A percentile compares a stretch with the other conserved stretches of the same genome.
Conservation (phyloP, 2,888 invertebrate species). For the Ectemnius lituratus region DNA sequence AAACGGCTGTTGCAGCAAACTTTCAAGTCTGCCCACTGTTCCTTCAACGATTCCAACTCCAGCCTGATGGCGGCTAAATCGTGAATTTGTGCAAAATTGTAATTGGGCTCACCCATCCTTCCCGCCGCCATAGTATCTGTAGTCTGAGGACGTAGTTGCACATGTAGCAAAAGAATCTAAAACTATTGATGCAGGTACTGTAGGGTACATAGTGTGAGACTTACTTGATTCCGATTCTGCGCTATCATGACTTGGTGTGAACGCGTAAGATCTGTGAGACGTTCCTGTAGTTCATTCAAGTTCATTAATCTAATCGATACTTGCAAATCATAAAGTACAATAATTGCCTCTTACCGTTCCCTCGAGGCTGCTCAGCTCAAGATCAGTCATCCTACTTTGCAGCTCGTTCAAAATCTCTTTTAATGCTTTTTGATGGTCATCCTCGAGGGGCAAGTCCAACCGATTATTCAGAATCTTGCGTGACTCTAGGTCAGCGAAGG, state of each 20-base stretch:
- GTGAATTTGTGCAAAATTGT: slow-evolving; percentile 20
- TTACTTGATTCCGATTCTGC: no score
- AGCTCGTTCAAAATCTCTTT: slow-evolving; percentile 54
- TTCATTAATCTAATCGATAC: not conserved
- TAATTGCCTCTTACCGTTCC: slow-evolving; percentile 47
- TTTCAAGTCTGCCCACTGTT: slow-evolving; percentile 64
- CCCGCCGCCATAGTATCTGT: no score
- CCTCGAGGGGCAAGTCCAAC: not conserved
- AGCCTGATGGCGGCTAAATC: slow-evolving; percentile 65
- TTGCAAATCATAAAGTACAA: not conserved
- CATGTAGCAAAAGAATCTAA: no score
- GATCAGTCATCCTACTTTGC: slow-evolving; percentile 59
- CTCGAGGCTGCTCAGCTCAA: slow-evolving; percentile 61
- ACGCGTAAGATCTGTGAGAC: slow-evolving; percentile 57
- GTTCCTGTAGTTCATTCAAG: slow-evolving; percentile 53
- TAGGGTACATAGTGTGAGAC: no score
- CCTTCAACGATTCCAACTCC: slow-evolving; percentile 65
- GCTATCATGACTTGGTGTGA: slow-evolving; percentile 44
- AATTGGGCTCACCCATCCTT: no score
- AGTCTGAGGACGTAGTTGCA: no score
- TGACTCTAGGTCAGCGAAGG: no score
- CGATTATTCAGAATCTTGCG: no score
- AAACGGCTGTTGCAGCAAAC: slow-evolving; percentile 61
- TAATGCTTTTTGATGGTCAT: slow-evolving; percentile 24
- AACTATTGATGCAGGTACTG: no score